phyloP scores from a whole-genome alignment of 2,888 invertebrate species.

The Busseola fusca region DNA sequence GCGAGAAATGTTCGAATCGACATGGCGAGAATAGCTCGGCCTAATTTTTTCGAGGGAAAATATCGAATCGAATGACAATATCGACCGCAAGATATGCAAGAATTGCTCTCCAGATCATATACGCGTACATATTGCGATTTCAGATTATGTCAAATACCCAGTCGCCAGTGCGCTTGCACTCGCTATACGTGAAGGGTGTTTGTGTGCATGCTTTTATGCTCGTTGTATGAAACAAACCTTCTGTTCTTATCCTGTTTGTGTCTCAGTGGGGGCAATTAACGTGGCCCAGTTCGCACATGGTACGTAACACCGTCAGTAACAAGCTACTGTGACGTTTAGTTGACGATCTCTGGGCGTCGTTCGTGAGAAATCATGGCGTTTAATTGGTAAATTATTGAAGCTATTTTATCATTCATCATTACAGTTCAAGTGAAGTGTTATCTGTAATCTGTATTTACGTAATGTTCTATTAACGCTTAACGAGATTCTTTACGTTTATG shows the following conservation, averaged over 20 bases:
- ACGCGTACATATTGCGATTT: background rate
- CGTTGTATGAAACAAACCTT: background rate
- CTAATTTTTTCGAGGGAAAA: too few species aligned
- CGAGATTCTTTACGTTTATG: too few species aligned
- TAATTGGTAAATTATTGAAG: background rate
- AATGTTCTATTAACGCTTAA: too few species aligned
- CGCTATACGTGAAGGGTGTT: background rate
- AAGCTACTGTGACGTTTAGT: slow-evolving; percentile 50
- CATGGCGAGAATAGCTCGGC: too few species aligned
- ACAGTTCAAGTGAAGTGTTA: too few species aligned
- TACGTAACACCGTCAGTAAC: slow-evolving; percentile 38
- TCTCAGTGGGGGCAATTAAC: slow-evolving; percentile 58
- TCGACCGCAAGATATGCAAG: too few species aligned
- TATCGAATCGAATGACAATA: too few species aligned
- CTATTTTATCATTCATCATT: background rate
- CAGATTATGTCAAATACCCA: background rate
- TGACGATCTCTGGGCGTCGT: slow-evolving; percentile 26
- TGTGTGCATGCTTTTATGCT: background rate
- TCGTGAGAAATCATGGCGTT: slow-evolving; percentile 17
- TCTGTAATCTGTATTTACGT: background rate
- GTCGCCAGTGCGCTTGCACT: background rate
- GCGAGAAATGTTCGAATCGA: too few species aligned
- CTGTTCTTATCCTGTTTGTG: slow-evolving; percentile 6
- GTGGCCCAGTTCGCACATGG: slow-evolving; percentile 56
- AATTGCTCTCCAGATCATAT: too few species aligned